phyloP scores from a whole-genome alignment of 2,113 vertebrate species.

The Ginglymostoma cirratum region DNA sequence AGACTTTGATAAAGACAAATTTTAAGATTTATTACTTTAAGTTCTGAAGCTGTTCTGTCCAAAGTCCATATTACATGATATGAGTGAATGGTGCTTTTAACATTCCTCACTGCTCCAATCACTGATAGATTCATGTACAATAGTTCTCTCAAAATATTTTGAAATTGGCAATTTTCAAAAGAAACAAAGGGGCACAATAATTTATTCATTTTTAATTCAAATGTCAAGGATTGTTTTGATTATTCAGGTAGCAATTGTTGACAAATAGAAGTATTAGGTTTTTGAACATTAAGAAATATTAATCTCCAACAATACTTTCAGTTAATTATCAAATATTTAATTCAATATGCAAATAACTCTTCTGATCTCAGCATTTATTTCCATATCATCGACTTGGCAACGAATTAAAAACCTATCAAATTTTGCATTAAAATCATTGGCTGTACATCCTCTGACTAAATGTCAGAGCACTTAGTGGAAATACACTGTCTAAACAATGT shows the following conservation, averaged over 20 bases:
- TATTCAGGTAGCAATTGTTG: background rate
- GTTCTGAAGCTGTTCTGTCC: too few relatives aligned
- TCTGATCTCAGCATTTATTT: background rate
- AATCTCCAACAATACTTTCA: background rate
- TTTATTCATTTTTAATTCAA: background rate
- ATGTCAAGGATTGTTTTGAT: background rate
- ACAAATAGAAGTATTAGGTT: background rate
- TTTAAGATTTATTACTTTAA: too few relatives aligned
- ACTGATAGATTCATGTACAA: too few relatives aligned
- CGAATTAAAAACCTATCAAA: slow-evolving; percentile 8
- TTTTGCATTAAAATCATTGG: slow-evolving; percentile 6
- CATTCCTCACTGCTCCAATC: too few relatives aligned
- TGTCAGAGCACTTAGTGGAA: background rate
- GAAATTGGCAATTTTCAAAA: background rate
- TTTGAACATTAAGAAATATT: background rate
- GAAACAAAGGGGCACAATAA: background rate
- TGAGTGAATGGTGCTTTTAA: too few relatives aligned
- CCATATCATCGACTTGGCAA: background rate
- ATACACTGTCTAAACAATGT: background rate
- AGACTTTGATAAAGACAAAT: too few relatives aligned
- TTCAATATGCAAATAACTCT: background rate
- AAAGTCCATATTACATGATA: too few relatives aligned
- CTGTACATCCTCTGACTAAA: slow-evolving; percentile 5
- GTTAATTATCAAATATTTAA: slow-evolving; percentile 7
- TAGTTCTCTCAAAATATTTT: too few relatives aligned